Percentiles rank a stretch among this genome's conserved stretches.
Conservation (phyloP, 1,140 invertebrate genomes). For the Anastrepha obliqua region DNA sequence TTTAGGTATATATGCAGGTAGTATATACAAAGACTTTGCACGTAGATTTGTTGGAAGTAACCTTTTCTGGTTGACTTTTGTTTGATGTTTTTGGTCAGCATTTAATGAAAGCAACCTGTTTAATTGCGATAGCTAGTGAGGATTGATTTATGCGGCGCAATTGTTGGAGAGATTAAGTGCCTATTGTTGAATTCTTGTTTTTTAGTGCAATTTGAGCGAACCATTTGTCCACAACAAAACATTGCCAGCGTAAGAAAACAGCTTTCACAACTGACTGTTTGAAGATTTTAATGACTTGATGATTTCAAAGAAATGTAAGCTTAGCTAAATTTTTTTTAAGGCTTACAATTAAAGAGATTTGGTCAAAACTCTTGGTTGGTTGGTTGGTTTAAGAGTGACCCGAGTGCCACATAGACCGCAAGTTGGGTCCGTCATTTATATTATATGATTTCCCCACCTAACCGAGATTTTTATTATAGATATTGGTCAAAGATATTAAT, state of each 20-base stretch:
- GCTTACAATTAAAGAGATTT: no score
- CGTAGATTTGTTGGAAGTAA: neutral
- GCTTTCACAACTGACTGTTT: neutral
- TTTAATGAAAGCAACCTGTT: constrained; percentile 42
- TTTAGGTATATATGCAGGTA: neutral
- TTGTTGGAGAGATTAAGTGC: constrained; percentile 33
- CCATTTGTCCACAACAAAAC: neutral
- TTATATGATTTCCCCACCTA: no score
- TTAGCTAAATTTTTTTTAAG: no score
- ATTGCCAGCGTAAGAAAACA: neutral
- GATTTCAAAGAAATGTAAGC: no score
- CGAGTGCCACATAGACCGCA: no score
- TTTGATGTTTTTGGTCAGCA: neutral
- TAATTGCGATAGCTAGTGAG: constrained; percentile 14
- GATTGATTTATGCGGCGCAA: constrained; percentile 35
- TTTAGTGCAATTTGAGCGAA: neutral
- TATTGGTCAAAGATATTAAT: no score
- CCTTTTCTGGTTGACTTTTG: neutral
- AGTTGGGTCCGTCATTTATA: no score
- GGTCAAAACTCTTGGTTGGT: no score
- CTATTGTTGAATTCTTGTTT: constrained; percentile 21
- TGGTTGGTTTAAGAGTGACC: no score
- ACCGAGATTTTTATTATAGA: no score
- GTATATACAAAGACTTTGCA: neutral
- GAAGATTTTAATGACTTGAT: neutral